Percentiles rank a stretch among this genome's conserved stretches.
These are phyloP conservation scores for Trachymyrmex septentrionalis DNA, from an alignment of 1,140 invertebrate genomes.

Conservation along the genomic window DNA sequence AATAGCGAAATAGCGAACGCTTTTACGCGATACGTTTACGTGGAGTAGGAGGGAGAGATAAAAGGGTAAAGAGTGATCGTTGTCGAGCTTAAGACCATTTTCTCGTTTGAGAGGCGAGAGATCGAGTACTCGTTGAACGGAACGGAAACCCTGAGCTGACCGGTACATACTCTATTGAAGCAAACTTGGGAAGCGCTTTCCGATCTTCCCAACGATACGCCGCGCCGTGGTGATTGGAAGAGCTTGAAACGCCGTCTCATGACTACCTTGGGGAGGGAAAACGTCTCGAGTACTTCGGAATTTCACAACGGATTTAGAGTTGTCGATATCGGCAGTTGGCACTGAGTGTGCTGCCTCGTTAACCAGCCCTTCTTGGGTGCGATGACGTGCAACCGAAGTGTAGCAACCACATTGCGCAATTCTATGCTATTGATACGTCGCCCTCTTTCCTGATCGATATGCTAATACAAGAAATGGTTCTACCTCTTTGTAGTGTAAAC, in stretches of 20 bases:
- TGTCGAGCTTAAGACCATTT: conserved; percentile 53
- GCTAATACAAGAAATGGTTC: conserved; percentile 21
- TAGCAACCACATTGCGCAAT: conserved; percentile 25
- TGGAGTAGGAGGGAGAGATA: conserved; percentile 9
- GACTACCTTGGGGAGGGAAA: conserved; percentile 2
- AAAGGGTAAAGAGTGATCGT: conserved; percentile 26
- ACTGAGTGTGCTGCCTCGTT: conserved; percentile 36
- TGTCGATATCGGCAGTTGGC: conserved; percentile 35
- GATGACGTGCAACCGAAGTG: conserved; percentile 25
- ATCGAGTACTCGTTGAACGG: conserved; percentile 38
- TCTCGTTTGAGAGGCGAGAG: conserved; percentile 42
- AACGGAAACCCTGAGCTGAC: conserved; percentile 37
- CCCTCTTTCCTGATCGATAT: background rate
- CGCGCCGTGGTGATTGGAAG: conserved; percentile 2
- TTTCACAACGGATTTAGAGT: conserved; percentile 47
- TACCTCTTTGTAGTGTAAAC: background rate
- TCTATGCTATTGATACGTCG: conserved; percentile 11
- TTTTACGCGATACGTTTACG: conserved; percentile 23
- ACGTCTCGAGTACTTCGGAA: conserved; percentile 4
- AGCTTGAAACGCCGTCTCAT: conserved; percentile 23
- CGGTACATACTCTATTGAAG: conserved; percentile 21
- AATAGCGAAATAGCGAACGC: background rate
- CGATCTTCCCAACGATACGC: conserved; percentile 54
- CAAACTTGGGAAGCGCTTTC: conserved; percentile 33
- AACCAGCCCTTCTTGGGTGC: background rate